Percentiles rank a stretch among this genome's conserved stretches.
phyloP scores from a whole-genome alignment of 1,140 invertebrate genomes.

The Protaetia brevitarsis region DNA sequence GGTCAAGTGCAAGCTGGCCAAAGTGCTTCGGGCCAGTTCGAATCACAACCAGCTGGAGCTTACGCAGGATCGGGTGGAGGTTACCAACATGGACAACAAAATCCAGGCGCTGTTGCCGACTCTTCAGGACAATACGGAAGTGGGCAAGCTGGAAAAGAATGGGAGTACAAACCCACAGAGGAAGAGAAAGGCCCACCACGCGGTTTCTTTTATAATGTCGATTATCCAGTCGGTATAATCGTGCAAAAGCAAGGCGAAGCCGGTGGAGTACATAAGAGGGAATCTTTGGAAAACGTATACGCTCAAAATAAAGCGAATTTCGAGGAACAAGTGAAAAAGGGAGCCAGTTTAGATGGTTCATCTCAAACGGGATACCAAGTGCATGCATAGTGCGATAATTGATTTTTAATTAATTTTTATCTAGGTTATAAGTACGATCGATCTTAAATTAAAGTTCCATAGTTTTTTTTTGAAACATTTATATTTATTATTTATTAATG shows the following conservation, averaged over 20 bases:
- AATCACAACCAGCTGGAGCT: background rate
- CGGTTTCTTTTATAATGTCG: slow-evolving; percentile 65
- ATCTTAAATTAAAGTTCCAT: no score
- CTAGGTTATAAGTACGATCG: no score
- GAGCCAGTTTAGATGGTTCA: background rate
- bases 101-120: background rate
- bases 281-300: slow-evolving; percentile 37
- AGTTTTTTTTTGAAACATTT: slow-evolving; percentile 24
- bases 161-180: slow-evolving; percentile 29
- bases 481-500: slow-evolving; percentile 13
- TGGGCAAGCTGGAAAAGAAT: slow-evolving; percentile 24
- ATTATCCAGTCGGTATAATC: slow-evolving; percentile 61
- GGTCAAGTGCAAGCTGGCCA: background rate
- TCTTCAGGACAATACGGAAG: slow-evolving; percentile 18
- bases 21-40: background rate
- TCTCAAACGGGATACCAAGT: background rate
- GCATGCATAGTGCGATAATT: background rate
- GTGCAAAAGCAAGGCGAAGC: slow-evolving; percentile 48
- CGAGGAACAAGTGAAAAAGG: slow-evolving; percentile 35
- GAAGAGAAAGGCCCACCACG: slow-evolving; percentile 57
- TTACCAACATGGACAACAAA: background rate
- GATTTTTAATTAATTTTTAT: no score
- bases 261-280: slow-evolving; percentile 16
- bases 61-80: slow-evolving; percentile 7
- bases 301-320: slow-evolving; percentile 47